Evolutionary conservation across 2,113 vertebrate species (phyloP).

Genomic region (Leiothrix lutea): DNA sequence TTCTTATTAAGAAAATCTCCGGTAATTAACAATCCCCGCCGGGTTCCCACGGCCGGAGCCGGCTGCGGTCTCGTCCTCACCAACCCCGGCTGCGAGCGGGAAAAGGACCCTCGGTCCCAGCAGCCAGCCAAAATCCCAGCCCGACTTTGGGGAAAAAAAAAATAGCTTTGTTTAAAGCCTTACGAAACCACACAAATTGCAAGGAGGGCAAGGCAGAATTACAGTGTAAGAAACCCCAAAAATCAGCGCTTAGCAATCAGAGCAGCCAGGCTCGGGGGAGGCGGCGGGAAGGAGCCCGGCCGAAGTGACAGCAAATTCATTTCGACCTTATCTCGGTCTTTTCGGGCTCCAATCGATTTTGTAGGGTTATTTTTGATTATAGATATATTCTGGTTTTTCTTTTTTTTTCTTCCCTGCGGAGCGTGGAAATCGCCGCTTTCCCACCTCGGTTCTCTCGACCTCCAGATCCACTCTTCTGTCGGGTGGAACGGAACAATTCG

Average conservation of each 20-base stretch:
- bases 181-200: conserved; percentile 42
- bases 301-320: background rate
- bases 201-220: conserved; percentile 50
- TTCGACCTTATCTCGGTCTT: background rate
- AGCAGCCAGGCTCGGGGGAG: background rate
- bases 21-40: background rate
- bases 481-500: background rate
- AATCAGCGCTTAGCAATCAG: background rate
- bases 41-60: conserved; percentile 16
- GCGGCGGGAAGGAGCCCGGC: background rate
- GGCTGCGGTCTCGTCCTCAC: background rate
- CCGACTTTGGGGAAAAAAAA: background rate
- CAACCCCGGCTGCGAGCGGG: background rate
- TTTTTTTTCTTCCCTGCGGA: fast-evolving
- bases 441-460: background rate
- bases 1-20: conserved; percentile 17
- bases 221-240: conserved; percentile 42
- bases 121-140: background rate
- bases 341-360: background rate
- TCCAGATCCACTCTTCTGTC: background rate
- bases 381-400: background rate
- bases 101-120: background rate
- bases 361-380: background rate
- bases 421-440: background rate
- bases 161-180: conserved; percentile 8